Conservation (phyloP, 2,113 vertebrate genomes). For the Heptranchias perlo region DNA sequence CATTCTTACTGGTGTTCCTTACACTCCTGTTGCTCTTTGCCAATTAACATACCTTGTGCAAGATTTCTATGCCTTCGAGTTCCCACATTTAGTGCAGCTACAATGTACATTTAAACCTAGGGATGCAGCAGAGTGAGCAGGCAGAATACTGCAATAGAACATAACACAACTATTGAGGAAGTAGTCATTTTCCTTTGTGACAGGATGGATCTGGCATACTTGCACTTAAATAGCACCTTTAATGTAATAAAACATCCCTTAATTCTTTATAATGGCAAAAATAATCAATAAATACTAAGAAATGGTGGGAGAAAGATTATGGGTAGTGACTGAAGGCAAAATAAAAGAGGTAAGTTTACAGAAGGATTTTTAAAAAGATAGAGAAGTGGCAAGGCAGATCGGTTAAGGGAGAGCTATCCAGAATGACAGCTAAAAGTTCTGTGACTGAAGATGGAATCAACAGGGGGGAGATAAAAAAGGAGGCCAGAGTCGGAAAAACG, state of each 20-base stretch:
- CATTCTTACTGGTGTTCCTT: background rate
- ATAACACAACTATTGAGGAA: background rate
- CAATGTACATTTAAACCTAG: background rate
- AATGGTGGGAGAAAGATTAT: too few species aligned
- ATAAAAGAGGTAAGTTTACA: too few species aligned
- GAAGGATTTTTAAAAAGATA: too few species aligned
- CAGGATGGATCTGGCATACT: background rate
- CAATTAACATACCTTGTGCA: background rate
- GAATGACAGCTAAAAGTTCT: too few species aligned
- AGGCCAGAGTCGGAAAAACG: too few species aligned
- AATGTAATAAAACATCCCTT: background rate
- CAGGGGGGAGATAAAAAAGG: too few species aligned
- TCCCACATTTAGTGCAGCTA: background rate
- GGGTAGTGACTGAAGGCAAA: too few species aligned
- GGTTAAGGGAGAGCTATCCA: too few species aligned
- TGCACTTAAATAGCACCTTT: background rate
- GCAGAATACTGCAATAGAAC: background rate
- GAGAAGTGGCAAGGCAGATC: too few species aligned
- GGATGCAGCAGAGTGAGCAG: too few species aligned
- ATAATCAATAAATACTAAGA: too few species aligned
- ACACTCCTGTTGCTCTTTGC: background rate
- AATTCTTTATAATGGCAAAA: background rate
- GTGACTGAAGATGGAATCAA: too few species aligned
- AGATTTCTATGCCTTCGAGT: background rate
- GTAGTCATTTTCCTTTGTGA: background rate